Percentiles rank a stretch among this genome's conserved stretches.
Conservation (phyloP, 2,113 vertebrate genomes). For the Thermophis baileyi region DNA sequence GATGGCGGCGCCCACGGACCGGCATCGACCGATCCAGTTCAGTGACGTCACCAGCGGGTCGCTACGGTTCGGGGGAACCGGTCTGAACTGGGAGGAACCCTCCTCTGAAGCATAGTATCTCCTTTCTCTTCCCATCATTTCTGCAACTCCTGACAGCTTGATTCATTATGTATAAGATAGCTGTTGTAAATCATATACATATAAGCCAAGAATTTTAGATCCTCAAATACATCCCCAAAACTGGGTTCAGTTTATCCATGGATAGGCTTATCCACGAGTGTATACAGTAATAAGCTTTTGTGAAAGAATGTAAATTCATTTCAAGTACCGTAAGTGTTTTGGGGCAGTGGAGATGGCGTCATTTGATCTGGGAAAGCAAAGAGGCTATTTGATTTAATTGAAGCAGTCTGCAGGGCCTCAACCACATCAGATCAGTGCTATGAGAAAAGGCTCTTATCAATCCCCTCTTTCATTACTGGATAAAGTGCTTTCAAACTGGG, state of each 20-base stretch:
- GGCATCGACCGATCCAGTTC: too few relatives aligned
- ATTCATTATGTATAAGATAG: not conserved
- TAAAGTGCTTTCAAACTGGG: not conserved
- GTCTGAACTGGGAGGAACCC: too few relatives aligned
- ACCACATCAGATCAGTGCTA: not conserved
- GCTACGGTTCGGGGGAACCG: too few relatives aligned
- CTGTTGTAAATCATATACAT: not conserved
- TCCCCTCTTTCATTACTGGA: not conserved
- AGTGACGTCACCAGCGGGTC: too few relatives aligned
- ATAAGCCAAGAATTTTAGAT: not conserved
- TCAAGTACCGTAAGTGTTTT: not conserved
- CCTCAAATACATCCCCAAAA: too few relatives aligned
- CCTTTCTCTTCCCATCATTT: not conserved
- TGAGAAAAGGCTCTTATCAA: not conserved
- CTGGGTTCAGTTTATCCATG: not conserved
- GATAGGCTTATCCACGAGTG: not conserved
- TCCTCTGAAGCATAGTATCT: not conserved
- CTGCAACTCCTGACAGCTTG: too few relatives aligned
- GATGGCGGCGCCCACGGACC: too few relatives aligned
- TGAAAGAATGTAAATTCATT: not conserved
- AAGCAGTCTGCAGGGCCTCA: not conserved
- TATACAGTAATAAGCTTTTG: not conserved
- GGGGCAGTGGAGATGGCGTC: not conserved
- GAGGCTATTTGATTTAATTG: not conserved
- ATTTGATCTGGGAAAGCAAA: not conserved